Conservation (phyloP, 2,888 invertebrate genomes). For the Lordiphosa fenestrarum region DNA sequence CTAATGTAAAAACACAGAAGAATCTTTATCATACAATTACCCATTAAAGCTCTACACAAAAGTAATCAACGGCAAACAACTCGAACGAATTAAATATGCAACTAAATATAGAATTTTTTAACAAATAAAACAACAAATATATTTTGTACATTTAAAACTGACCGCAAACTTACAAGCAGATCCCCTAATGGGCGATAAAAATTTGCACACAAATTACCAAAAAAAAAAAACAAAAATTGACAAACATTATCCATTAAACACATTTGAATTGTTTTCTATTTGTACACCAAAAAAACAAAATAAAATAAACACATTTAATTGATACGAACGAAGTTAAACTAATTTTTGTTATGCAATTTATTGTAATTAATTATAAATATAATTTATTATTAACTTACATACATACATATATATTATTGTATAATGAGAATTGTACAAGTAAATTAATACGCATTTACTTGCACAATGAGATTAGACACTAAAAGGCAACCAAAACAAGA, state of each 20-base stretch:
- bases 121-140: slow-evolving; percentile 22
- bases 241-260: slow-evolving; percentile 36
- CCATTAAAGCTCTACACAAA: slow-evolving; percentile 18
- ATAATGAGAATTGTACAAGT: slow-evolving; percentile 47
- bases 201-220: slow-evolving; percentile 14
- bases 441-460: slow-evolving; percentile 54
- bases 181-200: slow-evolving; percentile 21
- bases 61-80: slow-evolving; percentile 24
- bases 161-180: slow-evolving; percentile 16
- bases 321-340: slow-evolving; percentile 35
- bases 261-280: slow-evolving; percentile 56
- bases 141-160: slow-evolving; percentile 8
- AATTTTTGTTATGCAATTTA: slow-evolving; percentile 69
- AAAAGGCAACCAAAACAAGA: slow-evolving; percentile 22
- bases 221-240: slow-evolving; percentile 1
- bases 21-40: slow-evolving; percentile 31
- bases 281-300: slow-evolving; percentile 22
- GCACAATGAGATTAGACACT: slow-evolving; percentile 34
- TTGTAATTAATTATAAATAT: slow-evolving; percentile 72
- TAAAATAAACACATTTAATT: slow-evolving; percentile 41
- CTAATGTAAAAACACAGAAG: slow-evolving; percentile 18
- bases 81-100: slow-evolving; percentile 36
- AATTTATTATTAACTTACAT: slow-evolving; percentile 53
- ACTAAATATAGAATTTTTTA: too few relatives aligned
- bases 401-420: slow-evolving; percentile 37